These are phyloP conservation scores for Eristalis pertinax DNA, from an alignment of 2,888 invertebrate genomes.

Conservation along the genomic window DNA sequence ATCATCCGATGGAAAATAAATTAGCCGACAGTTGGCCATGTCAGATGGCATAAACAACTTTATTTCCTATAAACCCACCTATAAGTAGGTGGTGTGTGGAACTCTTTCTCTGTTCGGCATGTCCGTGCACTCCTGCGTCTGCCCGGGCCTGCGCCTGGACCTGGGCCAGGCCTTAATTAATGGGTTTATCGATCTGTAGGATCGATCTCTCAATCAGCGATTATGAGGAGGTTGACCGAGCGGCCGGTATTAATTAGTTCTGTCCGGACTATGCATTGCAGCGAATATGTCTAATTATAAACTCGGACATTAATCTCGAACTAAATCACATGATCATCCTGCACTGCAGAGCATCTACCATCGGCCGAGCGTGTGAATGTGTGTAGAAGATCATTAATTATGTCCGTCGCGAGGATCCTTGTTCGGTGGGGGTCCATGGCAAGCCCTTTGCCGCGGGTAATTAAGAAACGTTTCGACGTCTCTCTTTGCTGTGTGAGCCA, in stretches of 20 bases:
- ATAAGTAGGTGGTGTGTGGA: conserved; percentile 29
- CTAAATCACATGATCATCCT: conserved; percentile 62
- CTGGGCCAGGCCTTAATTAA: conserved; percentile 49
- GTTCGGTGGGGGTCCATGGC: conserved; percentile 60
- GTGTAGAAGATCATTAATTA: conserved; percentile 61
- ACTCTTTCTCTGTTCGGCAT: not conserved
- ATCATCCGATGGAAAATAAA: conserved; percentile 66
- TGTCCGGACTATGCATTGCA: conserved; percentile 49
- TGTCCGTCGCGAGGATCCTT: conserved; percentile 39
- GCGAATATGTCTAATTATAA: conserved; percentile 70
- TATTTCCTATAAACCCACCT: conserved; percentile 38
- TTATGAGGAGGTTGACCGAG: conserved; percentile 58
- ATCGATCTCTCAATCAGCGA: conserved; percentile 71
- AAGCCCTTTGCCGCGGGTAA: conserved; percentile 65
- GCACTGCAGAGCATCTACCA: conserved; percentile 21
- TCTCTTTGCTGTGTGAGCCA: conserved; percentile 12
- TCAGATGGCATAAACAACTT: conserved; percentile 69
- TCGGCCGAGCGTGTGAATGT: not conserved
- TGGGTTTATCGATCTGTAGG: conserved; percentile 68
- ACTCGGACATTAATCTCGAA: conserved; percentile 67
- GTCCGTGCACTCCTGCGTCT: not conserved
- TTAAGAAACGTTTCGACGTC: conserved; percentile 60
- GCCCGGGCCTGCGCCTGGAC: too few species aligned
- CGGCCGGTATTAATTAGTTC: conserved; percentile 62
- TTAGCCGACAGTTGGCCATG: conserved; percentile 71